Evolutionary conservation across 2,888 invertebrate species (phyloP), one percentile per base, ranked within the genome.

Genomic region (Leptogaster cylindrica): DNA sequence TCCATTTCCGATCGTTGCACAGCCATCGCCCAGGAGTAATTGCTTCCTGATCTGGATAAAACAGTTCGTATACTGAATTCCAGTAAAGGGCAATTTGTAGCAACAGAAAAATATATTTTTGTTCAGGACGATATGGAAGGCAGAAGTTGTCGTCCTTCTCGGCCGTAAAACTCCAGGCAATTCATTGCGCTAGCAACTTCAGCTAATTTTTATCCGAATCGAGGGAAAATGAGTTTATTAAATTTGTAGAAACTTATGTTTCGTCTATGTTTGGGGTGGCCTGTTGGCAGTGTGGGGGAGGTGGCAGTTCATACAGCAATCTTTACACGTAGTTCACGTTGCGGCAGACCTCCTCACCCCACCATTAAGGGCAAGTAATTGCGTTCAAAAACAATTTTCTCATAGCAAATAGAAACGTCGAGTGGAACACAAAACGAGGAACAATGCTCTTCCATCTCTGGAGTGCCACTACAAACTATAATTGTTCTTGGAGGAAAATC

Each of bases 361-460:
- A 2, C 12, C 25, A 2, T 12, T 23, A 2, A 31, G 2, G 10
- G 23, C 55, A 36, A 36, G 55, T 36, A 55, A 55, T 55, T 55
- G 55, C 36, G 39, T 55, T 55, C 55, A 55, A 55, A 55, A 55
- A 55, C 55, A 55, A 55, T 55, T 55, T 55, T 55, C 36, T 25
- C 55, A 36, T 23, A 23, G 36, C n/a, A 33, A 36, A 55, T 6
- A 39, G 55, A 55, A 36, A 23, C 55, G 55, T 36, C 39, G 23
- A 25, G 20, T 8, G 36, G 12, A 20, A 39, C 55, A 36, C 55
- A 31, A 55, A 52, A 55, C 36, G 23, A 55, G 55, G 25, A 55
- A 55, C 55, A 55, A 55, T 55, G 25, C 55, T 55, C 39, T 23
- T 36, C 55, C 55, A 55, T 55, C 55, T 36, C 55, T 55, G n/a